Evolutionary conservation across 2,888 invertebrate species (phyloP).

Genomic region (Gymnocheta viridis): DNA sequence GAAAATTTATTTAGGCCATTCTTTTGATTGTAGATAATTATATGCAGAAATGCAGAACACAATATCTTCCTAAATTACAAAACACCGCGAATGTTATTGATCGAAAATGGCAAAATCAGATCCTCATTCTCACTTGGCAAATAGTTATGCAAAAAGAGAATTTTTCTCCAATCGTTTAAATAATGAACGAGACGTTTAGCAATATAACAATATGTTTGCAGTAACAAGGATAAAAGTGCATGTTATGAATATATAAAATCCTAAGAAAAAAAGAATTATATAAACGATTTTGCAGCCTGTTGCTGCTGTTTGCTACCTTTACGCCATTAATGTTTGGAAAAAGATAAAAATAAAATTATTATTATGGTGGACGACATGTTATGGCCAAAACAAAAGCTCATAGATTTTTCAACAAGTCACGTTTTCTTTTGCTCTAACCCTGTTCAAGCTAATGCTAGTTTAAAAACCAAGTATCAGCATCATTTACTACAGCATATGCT

Average conservation of each 20-base stretch:
- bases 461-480: constrained; percentile 7
- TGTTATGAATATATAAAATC: constrained; percentile 61
- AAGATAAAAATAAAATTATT: constrained; percentile 56
- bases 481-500: neutral
- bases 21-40: too few species aligned
- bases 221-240: constrained; percentile 31
- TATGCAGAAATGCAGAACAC: too few species aligned
- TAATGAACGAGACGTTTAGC: constrained; percentile 38
- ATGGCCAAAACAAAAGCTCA: constrained; percentile 63
- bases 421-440: constrained; percentile 48
- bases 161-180: constrained; percentile 44
- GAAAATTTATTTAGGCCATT: too few species aligned
- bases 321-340: constrained; percentile 62
- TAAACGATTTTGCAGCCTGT: constrained; percentile 46
- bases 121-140: too few species aligned
- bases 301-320: constrained; percentile 69
- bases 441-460: constrained; percentile 3
- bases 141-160: neutral
- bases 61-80: neutral
- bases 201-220: neutral
- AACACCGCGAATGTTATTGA: too few species aligned
- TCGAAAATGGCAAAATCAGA: neutral
- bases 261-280: constrained; percentile 39
- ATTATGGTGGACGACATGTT: constrained; percentile 64
- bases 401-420: constrained; percentile 57